phyloP scores from a whole-genome alignment of 1,140 invertebrate species.

The Doryteuthis pealeii region DNA sequence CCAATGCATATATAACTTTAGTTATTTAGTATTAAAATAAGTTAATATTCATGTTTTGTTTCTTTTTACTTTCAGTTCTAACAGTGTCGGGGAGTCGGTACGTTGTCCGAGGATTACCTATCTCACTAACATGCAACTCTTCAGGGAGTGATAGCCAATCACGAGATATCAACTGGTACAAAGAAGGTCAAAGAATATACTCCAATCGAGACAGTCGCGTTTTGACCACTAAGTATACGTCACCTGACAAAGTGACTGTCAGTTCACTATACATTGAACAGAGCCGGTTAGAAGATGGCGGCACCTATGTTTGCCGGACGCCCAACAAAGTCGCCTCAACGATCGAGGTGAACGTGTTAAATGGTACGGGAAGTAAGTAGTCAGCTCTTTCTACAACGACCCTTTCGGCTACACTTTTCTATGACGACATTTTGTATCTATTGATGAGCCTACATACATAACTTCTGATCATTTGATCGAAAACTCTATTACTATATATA shows the following conservation, averaged over 20 bases:
- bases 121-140: neutral
- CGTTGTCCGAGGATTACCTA: neutral
- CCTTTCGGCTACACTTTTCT: no score
- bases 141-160: neutral
- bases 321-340: neutral
- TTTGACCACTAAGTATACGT: constrained; percentile 3
- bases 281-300: neutral
- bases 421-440: no score
- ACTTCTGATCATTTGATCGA: no score
- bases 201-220: neutral
- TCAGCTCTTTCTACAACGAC: no score
- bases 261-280: neutral
- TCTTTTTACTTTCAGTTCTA: neutral
- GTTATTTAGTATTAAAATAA: no score
- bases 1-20: no score
- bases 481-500: no score
- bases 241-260: constrained; percentile 6
- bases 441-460: no score
- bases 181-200: neutral
- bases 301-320: neutral
- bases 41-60: neutral
- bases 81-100: neutral
- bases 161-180: constrained; percentile 10
- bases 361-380: constrained; percentile 8
- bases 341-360: constrained; percentile 3